Evolutionary conservation across 1,140 invertebrate species (phyloP).

Genomic region (Microplitis mediator): DNA sequence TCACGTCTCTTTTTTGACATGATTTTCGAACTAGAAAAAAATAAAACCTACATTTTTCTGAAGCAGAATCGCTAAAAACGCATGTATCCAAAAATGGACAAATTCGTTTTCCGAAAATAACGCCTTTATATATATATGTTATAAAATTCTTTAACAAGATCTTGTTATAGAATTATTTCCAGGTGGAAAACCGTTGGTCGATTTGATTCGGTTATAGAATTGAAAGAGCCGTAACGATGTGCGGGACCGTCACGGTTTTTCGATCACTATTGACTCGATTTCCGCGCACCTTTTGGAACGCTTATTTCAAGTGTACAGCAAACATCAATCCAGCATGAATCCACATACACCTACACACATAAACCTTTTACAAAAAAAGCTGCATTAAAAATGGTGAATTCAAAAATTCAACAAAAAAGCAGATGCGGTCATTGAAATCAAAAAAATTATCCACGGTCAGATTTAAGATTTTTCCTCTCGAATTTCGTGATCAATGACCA

Average conservation of each 20-base stretch:
- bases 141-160: too few species aligned
- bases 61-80: too few species aligned
- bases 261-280: conserved; percentile 46
- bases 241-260: conserved; percentile 49
- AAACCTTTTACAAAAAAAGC: background rate
- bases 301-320: conserved; percentile 39
- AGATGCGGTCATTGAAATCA: background rate
- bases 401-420: background rate
- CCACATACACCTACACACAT: background rate
- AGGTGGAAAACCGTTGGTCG: background rate
- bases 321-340: conserved; percentile 19
- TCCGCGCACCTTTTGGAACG: conserved; percentile 47
- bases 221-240: conserved; percentile 36
- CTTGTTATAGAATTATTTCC: too few species aligned
- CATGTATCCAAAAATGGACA: too few species aligned
- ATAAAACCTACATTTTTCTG: too few species aligned
- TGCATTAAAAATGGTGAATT: background rate
- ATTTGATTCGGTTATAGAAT: conserved; percentile 44
- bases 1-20: too few species aligned
- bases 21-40: too few species aligned
- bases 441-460: conserved; percentile 1
- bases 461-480: background rate
- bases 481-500: too few species aligned
- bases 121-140: too few species aligned
- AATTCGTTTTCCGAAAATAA: too few species aligned